A percentile compares a stretch with the other conserved stretches of the same genome.
phyloP scores from a whole-genome alignment of 2,888 invertebrate genomes.

The Archips xylosteana region DNA sequence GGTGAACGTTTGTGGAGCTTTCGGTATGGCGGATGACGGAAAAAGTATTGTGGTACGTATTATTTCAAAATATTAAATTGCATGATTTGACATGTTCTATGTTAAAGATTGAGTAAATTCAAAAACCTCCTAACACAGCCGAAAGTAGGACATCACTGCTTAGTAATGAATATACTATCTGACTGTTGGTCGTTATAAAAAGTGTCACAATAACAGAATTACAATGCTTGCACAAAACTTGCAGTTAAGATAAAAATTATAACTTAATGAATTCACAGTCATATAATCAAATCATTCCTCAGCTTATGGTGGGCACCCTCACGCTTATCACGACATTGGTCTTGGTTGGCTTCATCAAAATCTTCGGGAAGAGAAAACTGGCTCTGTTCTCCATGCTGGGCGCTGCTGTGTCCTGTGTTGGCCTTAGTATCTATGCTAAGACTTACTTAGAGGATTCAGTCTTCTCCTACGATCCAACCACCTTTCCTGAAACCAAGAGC shows the following conservation, averaged over 20 bases:
- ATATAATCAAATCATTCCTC: constrained; percentile 46
- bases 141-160: too few species aligned
- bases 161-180: too few species aligned
- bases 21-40: constrained; percentile 73
- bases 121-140: too few species aligned
- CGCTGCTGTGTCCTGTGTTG: constrained; percentile 68
- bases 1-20: constrained; percentile 80
- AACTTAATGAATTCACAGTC: too few species aligned
- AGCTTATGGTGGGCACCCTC: constrained; percentile 80
- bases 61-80: neutral
- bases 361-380: constrained; percentile 79
- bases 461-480: constrained; percentile 73
- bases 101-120: too few species aligned
- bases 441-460: constrained; percentile 63
- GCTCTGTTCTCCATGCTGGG: constrained; percentile 74
- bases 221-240: too few species aligned
- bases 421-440: constrained; percentile 76
- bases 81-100: too few species aligned
- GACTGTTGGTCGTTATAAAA: too few species aligned
- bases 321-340: constrained; percentile 73
- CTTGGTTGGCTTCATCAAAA: constrained; percentile 71
- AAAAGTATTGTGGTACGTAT: constrained; percentile 74
- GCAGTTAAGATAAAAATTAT: too few species aligned
- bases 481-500: constrained; percentile 71
- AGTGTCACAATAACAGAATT: too few species aligned